Base-by-base conservation (phyloP, 2,113 vertebrate genomes). In the Aleadryas rufinucha region DNA sequence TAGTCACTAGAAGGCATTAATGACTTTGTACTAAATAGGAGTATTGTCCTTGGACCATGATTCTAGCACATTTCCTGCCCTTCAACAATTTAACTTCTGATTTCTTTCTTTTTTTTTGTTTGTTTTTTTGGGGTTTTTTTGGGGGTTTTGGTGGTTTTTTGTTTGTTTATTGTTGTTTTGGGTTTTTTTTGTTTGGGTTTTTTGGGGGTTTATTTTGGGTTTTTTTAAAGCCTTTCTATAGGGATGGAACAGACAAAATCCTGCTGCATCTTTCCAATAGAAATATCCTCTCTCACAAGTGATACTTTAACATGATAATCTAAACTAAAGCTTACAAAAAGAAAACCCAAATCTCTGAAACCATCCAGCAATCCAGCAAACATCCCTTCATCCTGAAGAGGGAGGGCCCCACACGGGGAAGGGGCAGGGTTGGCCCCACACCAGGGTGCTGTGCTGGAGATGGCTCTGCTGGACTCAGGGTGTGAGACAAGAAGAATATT, bases 321-420 rank as follows among this genome's bases (percentile, higher is more conserved):
- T 54, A 60, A 94, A 72, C 6, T 50, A 79, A 72, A 65, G 4
- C 44, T 61, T 89, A 5, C 13, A 41, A 88, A 69, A 83, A 44
- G 15, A 74, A 92, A 49, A 41, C 3, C 2, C 0, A 0, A 65
- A 61, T 13, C 16, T 61, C 63, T 72, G 42, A 61, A 86, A 37
- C 12, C 9, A 10, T 35, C 28, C 30, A 61, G 16, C 3, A 49
- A 18, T 45, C 65, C 41, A 72, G 11, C 26, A 80, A 72, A 61
- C 27, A 56, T 3, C 14, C 27, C 22, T 87, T 66, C 26, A 57
- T 14, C 42, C 50, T 10, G 6, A 54, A 50, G 9, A 82, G 33
- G 31, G 17, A 53, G 2, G 20, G 16, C 11, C 7, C 31, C 13
- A 19, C 1, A 1, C 0, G 4, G 6, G 24, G 15, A 30, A 33